Conservation (phyloP, 2,888 invertebrate genomes). For the Cerastis leucographa region DNA sequence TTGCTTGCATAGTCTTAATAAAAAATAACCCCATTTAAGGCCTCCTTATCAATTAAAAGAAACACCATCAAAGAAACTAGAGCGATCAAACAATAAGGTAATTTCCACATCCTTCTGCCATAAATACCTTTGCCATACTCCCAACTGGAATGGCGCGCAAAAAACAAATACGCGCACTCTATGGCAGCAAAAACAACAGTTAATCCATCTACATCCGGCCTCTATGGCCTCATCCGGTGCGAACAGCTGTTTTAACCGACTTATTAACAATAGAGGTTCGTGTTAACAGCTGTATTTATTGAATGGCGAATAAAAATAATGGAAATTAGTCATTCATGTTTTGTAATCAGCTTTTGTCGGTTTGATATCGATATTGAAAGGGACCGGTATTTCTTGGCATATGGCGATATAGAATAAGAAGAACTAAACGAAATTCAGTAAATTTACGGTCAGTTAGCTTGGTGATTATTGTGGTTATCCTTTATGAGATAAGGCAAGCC, state of each 20-base stretch:
- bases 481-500: not conserved
- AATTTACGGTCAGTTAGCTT: not conserved
- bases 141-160: slow-evolving; percentile 52
- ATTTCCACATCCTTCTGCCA: slow-evolving; percentile 21
- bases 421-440: not conserved
- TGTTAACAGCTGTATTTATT: slow-evolving; percentile 59
- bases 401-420: not conserved
- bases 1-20: not conserved
- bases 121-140: slow-evolving; percentile 45
- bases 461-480: not conserved
- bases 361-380: not conserved
- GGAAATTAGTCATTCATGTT: slow-evolving; percentile 17
- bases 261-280: slow-evolving; percentile 40
- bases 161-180: slow-evolving; percentile 53
- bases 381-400: slow-evolving; percentile 20
- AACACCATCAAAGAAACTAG: slow-evolving; percentile 15
- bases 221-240: slow-evolving; percentile 60
- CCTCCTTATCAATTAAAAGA: slow-evolving; percentile 15
- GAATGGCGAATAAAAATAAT: slow-evolving; percentile 39
- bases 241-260: slow-evolving; percentile 64
- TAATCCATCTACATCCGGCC: slow-evolving; percentile 67
- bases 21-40: not conserved
- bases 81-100: slow-evolving; percentile 23
- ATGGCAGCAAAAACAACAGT: slow-evolving; percentile 65
- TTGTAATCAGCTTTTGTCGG: slow-evolving; percentile 6